These are phyloP conservation scores for Myrmecobius fasciatus DNA, from an alignment of 2,113 vertebrate species.

Conservation along the genomic window DNA sequence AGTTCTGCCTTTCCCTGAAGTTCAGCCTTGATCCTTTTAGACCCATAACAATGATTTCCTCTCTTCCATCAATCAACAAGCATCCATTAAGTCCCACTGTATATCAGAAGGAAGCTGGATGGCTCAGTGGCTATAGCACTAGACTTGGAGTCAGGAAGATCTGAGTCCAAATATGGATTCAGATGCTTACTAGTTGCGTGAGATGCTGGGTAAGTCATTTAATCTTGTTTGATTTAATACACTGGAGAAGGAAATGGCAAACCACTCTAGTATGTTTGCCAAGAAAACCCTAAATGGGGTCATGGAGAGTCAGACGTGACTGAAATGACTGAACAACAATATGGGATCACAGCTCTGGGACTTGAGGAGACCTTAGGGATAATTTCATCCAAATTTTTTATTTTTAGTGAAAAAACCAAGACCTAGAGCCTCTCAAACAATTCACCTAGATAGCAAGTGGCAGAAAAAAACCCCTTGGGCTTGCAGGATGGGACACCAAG, in stretches of 20 bases:
- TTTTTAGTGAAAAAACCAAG: not conserved
- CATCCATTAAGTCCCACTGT: not conserved
- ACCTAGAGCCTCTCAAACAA: not conserved
- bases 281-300: not conserved
- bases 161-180: too few relatives aligned
- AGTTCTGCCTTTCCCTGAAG: not conserved
- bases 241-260: not conserved
- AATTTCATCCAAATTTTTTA: not conserved
- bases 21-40: not conserved
- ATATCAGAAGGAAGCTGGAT: not conserved
- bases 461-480: not conserved
- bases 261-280: not conserved
- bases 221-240: not conserved
- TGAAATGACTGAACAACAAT: not conserved
- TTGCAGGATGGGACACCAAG: not conserved
- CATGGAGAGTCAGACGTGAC: not conserved
- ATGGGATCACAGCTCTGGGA: not conserved
- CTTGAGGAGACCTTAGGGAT: not conserved
- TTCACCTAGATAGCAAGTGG: not conserved
- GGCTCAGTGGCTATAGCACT: not conserved
- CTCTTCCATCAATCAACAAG: not conserved
- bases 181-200: not conserved
- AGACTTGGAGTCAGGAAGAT: not conserved
- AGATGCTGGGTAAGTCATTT: not conserved
- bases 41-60: not conserved